Base-by-base conservation (phyloP, 2,113 vertebrate species). In the Notothenia coriiceps region DNA sequence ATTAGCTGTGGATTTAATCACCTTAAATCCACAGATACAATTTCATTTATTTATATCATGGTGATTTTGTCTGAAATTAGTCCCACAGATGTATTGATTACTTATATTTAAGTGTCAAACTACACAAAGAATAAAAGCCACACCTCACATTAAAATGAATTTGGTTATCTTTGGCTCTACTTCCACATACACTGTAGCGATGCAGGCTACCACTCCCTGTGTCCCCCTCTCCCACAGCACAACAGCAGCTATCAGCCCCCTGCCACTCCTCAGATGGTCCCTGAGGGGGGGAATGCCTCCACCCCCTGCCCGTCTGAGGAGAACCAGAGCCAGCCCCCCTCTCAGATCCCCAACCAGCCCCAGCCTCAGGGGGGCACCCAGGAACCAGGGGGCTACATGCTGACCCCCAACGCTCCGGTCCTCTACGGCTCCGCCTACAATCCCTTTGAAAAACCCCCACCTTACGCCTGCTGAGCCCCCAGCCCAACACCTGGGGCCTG, bases 401-500 rank as follows among this genome's bases (percentile, higher is more conserved):
- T 94, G 66, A 94, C 95, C 1, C 95, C 96, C 10, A 96, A 95
- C 0, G 95, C 95, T 35, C 96, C 96, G 0, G 84, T 93, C 3
- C 92, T 95, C 79, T 96, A 95, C 2, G 86, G 92, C 33, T 90
- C 95, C 0, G 77, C 94, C 35, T 96, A 91, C 77, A 90, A 93
- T 75, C 91, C 94, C 5, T 96, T 96, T 60, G 97, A 98, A 92
- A 99, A 99, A 76, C 98, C 97, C 10, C 97, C 98, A 7, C 97
- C 98, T 0, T 98, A 98, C 0, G 93, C 96, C 40, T 98, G 96
- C 14, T 98, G 95, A 95, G 61, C 18, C 35, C 40, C 8, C 12
- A 33, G 10, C n/a, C 2, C 10, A 44, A 50, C 40, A 61, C 7
- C 15, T 3, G 35, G 20, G 40, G n/a, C 18, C 4, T 10, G n/a